phyloP scores from a whole-genome alignment of 2,888 invertebrate genomes.

The Mesorhabditis spiculigera region DNA sequence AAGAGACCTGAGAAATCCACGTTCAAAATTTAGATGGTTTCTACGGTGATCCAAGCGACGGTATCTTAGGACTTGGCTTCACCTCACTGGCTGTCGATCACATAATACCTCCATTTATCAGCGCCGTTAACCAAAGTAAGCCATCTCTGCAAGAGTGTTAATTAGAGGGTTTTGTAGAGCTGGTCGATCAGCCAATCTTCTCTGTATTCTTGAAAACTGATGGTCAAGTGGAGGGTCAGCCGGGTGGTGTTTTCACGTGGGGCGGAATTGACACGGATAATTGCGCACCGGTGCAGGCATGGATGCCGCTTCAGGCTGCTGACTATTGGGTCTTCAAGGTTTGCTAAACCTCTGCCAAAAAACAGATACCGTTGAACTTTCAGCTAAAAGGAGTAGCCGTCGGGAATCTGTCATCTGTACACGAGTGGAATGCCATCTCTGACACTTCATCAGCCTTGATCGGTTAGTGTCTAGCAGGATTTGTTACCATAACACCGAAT shows the following conservation, averaged over 20 bases:
- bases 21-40: not conserved
- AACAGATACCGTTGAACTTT: too few species aligned
- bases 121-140: slow-evolving; percentile 74
- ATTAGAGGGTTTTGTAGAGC: not conserved
- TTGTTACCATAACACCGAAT: too few species aligned
- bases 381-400: too few species aligned
- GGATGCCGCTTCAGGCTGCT: slow-evolving; percentile 14
- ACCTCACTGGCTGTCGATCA: slow-evolving; percentile 52
- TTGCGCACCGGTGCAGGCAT: slow-evolving; percentile 15
- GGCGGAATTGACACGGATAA: slow-evolving; percentile 17
- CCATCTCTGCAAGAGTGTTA: not conserved
- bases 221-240: slow-evolving; percentile 11
- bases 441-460: not conserved
- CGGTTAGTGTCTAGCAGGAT: not conserved
- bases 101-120: slow-evolving; percentile 84
- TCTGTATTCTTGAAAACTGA: slow-evolving; percentile 14
- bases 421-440: not conserved
- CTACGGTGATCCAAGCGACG: slow-evolving; percentile 17
- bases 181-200: slow-evolving; percentile 18
- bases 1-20: too few species aligned
- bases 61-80: slow-evolving; percentile 21
- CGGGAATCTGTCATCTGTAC: not conserved
- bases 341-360: not conserved
- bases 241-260: slow-evolving; percentile 15
- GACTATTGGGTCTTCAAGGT: slow-evolving; percentile 17